These are phyloP conservation scores for Drosophila baimaii DNA, from an alignment of 1,140 invertebrate species.

Conservation along the genomic window DNA sequence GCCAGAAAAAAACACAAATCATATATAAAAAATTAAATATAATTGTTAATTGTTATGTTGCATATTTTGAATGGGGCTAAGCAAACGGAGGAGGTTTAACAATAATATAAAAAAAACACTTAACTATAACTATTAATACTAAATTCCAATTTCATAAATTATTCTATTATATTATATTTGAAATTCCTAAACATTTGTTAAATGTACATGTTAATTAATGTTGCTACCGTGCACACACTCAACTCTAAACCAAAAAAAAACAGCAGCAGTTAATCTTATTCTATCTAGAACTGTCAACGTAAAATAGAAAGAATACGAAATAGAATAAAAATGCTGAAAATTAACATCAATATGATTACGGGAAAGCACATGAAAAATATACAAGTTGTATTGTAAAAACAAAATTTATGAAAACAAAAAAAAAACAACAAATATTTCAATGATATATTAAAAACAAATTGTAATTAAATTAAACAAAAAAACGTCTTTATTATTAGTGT, in stretches of 20 bases:
- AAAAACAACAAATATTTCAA: conserved; percentile 36
- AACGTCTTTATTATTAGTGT: background rate
- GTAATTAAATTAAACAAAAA: conserved; percentile 16
- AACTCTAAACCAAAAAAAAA: conserved; percentile 47
- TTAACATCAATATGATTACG: conserved; percentile 34
- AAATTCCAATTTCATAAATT: conserved; percentile 61
- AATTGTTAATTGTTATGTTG: conserved; percentile 79
- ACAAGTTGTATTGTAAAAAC: conserved; percentile 65
- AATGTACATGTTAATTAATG: conserved; percentile 62
- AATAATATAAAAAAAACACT: conserved; percentile 27
- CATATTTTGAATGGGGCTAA: conserved; percentile 60
- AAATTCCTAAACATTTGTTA: conserved; percentile 77
- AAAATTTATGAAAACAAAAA: conserved; percentile 37
- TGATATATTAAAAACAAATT: conserved; percentile 54
- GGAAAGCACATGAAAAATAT: conserved; percentile 36
- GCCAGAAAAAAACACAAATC: conserved; percentile 16
- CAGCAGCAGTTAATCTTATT: conserved; percentile 52
- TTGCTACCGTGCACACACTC: conserved; percentile 54
- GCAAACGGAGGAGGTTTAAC: conserved; percentile 24
- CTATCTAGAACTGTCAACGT: conserved; percentile 50
- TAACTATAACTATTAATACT: conserved; percentile 45
- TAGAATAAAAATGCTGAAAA: conserved; percentile 45
- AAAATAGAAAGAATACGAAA: conserved; percentile 19
- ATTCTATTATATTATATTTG: conserved; percentile 66
- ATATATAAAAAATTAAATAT: conserved; percentile 26